Base-by-base conservation (phyloP, 1,140 invertebrate genomes). In the Dryas iulia region DNA sequence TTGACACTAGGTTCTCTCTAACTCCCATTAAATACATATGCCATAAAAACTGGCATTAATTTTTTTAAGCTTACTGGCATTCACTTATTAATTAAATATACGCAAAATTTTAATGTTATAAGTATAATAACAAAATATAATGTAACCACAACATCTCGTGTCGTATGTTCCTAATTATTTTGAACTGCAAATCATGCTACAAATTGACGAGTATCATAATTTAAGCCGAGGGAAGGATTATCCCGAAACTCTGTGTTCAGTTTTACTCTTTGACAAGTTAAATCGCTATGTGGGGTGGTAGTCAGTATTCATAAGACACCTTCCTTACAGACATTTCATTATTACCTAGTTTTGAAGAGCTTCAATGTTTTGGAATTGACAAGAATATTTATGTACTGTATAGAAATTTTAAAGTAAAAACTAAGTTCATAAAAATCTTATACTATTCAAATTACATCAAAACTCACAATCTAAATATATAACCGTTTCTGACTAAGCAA, bases 261-360 rank as follows among this genome's bases (percentile, higher is more conserved):
- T 86, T 84, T 88, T 82, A 86, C 73, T 71, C 70, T 72, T 74
- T 90, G 87, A 90, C 87, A 89, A 87, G 76, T 86, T 87, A 87
- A 90, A 86, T 80, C 84, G 71, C 71, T 76, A 76, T 74, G 72
- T 72, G 74, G 72, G 63, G 53, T 52, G 73, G 79, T 83, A 80
- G 83, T 83, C 81, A 77, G 81, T 84, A 86, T 86, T 86, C 82
- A 83, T 84, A 84, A 86, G 84, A 87, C 74, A 85, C 79, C 81
- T 84, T 84, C 79, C 79, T 83, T 83, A 79, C 73, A 83, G 71
- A 74, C 77, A 79, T 79, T 81, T 84, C 76, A 78, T 86, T 84
- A 84, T 82, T 78, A 80, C 72, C 58, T 47, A 47, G 7, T 47
- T 47, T 18, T 47, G 14, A 21, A 47, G 39, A 10, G 8, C 14